phyloP scores from a whole-genome alignment of 2,113 vertebrate genomes.

The Phalacrocorax brasilianus region DNA sequence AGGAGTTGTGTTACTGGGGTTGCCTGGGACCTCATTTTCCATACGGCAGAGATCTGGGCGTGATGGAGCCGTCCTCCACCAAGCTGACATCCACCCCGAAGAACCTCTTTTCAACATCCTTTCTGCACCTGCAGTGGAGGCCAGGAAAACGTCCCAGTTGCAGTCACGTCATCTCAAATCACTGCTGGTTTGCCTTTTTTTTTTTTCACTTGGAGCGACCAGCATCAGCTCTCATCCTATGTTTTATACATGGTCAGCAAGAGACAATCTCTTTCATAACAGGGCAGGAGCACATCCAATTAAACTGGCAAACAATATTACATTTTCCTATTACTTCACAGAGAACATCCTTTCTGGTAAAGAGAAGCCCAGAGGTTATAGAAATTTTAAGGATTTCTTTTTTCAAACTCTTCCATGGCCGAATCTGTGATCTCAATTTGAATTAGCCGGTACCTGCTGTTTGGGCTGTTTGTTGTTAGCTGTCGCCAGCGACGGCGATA shows the following conservation, averaged over 20 bases:
- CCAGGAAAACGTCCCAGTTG: not conserved
- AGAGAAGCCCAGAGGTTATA: constrained; percentile 23
- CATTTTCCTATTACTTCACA: constrained; percentile 5
- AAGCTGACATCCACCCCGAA: not conserved
- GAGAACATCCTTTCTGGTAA: constrained; percentile 26
- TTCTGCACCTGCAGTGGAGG: not conserved
- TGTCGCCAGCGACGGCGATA: not conserved
- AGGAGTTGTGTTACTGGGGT: not conserved
- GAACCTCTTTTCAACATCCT: not conserved
- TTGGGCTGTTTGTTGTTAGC: constrained; percentile 36
- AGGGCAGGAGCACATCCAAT: constrained; percentile 42
- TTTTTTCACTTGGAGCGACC: not conserved
- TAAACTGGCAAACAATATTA: constrained; percentile 55
- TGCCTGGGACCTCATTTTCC: not conserved
- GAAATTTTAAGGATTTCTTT: constrained; percentile 36
- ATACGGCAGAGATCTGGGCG: not conserved
- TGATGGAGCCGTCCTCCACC: fast-evolving
- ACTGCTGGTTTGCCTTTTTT: not conserved
- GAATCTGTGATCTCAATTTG: constrained; percentile 47
- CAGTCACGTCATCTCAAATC: not conserved
- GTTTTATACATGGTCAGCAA: constrained; percentile 24
- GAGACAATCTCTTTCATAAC: constrained; percentile 31
- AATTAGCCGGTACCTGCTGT: constrained; percentile 22
- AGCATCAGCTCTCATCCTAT: not conserved
- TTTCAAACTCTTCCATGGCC: not conserved